These are phyloP conservation scores for Elmis aenea DNA, from an alignment of 2,888 invertebrate species.

Conservation along the genomic window DNA sequence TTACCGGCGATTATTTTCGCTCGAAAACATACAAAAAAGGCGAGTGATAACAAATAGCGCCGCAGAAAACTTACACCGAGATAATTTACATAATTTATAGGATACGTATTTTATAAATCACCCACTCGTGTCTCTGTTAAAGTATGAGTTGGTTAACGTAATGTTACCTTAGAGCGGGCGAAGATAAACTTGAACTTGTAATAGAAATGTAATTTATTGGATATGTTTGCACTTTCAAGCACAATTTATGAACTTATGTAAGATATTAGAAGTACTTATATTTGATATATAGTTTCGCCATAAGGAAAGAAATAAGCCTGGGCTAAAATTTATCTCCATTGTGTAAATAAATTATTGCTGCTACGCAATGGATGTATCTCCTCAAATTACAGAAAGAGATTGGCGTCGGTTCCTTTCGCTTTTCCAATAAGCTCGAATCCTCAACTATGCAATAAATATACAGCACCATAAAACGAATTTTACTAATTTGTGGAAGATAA, in stretches of 20 bases:
- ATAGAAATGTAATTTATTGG: conserved; percentile 19
- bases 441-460: too few species aligned
- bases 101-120: conserved; percentile 20
- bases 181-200: conserved; percentile 22
- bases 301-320: too few species aligned
- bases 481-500: too few species aligned
- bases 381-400: too few species aligned
- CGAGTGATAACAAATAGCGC: conserved; percentile 17
- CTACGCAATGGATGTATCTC: too few species aligned
- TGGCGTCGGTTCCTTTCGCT: too few species aligned
- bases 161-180: conserved; percentile 15
- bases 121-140: too few species aligned
- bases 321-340: too few species aligned
- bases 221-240: conserved; percentile 15
- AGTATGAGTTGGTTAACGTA: too few species aligned
- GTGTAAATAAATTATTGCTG: too few species aligned
- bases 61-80: conserved; percentile 20
- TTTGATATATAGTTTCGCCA: not conserved
- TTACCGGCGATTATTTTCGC: not conserved
- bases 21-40: conserved; percentile 2
- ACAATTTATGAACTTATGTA: conserved; percentile 11
- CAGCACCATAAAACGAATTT: too few species aligned
- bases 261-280: conserved; percentile 13
- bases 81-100: conserved; percentile 25
- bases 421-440: too few species aligned